These are phyloP conservation scores for Aviceda subcristata DNA, from an alignment of 2,113 vertebrate species.

Conservation along the genomic window DNA sequence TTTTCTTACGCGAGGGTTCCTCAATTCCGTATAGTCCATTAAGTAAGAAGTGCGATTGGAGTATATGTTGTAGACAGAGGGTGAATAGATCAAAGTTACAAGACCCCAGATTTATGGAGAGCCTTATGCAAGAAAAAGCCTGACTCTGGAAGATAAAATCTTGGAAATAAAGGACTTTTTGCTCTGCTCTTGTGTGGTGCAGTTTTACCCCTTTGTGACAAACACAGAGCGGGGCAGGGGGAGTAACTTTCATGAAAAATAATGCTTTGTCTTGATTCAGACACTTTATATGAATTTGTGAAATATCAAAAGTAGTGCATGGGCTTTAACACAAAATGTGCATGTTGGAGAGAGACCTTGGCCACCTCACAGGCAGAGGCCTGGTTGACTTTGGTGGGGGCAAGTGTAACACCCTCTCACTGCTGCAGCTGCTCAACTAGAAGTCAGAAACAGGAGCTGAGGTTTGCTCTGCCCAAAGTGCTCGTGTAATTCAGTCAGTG, in stretches of 20 bases:
- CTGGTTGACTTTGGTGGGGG: background rate
- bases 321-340: background rate
- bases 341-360: background rate
- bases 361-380: background rate
- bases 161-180: slow-evolving; percentile 3
- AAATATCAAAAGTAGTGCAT: background rate
- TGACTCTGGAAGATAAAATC: background rate
- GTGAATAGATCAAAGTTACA: background rate
- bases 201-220: slow-evolving; percentile 9
- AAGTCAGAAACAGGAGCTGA: background rate
- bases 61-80: background rate
- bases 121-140: background rate
- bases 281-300: background rate
- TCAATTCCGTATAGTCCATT: background rate
- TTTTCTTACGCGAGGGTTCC: fast-evolving
- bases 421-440: background rate
- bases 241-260: background rate
- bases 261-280: background rate
- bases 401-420: background rate
- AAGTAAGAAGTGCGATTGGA: background rate
- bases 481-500: background rate
- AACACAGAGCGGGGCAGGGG: fast-evolving
- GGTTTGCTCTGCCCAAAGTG: background rate
- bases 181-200: background rate
- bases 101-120: background rate